A percentile compares a stretch with the other conserved stretches of the same genome.
Evolutionary conservation across 2,888 invertebrate genomes (phyloP).

Genomic region (Agrypnus murinus): DNA sequence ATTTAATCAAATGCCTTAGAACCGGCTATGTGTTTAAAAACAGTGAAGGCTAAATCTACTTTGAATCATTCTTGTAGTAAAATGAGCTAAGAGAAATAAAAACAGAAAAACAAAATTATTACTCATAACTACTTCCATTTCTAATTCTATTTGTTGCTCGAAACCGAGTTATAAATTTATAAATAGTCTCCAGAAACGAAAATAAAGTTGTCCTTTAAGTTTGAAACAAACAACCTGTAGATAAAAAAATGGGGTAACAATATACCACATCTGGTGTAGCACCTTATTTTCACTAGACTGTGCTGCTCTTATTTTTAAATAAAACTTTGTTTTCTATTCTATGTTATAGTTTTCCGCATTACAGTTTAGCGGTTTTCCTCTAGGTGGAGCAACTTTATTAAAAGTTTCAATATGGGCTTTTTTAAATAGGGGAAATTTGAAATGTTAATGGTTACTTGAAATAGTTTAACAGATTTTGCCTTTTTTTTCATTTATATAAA

Average conservation of each 20-base stretch:
- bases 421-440: no score
- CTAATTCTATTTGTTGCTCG: neutral
- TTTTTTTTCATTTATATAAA: no score
- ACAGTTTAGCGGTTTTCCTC: neutral
- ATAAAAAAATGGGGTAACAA: neutral
- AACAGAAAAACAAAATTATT: neutral
- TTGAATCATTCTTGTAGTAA: no score
- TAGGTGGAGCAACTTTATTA: neutral
- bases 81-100: no score
- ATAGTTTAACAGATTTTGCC: no score
- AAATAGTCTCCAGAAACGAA: conserved; percentile 6
- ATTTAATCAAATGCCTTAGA: no score
- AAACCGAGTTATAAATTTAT: neutral
- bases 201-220: neutral
- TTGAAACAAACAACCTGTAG: neutral
- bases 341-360: neutral
- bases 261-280: neutral
- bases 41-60: no score
- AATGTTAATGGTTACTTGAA: no score
- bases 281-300: neutral
- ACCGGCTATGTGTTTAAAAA: no score
- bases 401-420: no score
- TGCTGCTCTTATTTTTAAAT: neutral
- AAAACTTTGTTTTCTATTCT: conserved; percentile 3
- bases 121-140: conserved; percentile 11